Evolutionary conservation across 2,797 vertebrate species (phyloP).

Genomic region (Enteromius argenteus): DNA sequence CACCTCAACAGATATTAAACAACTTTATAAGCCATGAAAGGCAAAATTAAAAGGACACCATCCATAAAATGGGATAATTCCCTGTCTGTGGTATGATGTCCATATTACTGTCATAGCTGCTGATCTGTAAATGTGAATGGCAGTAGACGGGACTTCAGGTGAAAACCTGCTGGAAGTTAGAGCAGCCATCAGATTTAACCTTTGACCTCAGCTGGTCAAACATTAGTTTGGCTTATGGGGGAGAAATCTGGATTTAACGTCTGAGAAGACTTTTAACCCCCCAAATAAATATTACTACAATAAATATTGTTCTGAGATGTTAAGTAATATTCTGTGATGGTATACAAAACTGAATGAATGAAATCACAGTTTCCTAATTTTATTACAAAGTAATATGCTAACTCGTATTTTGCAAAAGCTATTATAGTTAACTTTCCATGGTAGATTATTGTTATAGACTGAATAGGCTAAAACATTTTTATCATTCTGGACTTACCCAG

Average conservation of each 20-base stretch:
- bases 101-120: slow-evolving; percentile 79
- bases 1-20: slow-evolving; percentile 97
- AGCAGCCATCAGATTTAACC: slow-evolving; percentile 1
- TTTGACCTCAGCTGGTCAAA: slow-evolving; percentile 33
- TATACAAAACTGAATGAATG: neutral
- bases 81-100: slow-evolving; percentile 85
- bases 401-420: neutral
- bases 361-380: neutral
- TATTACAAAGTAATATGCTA: neutral
- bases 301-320: neutral
- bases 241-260: slow-evolving; percentile 13
- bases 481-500: neutral
- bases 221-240: neutral
- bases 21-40: slow-evolving; percentile 94
- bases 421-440: neutral
- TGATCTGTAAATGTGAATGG: slow-evolving; percentile 27
- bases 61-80: slow-evolving; percentile 92
- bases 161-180: neutral
- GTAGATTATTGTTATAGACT: neutral
- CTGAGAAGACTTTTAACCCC: neutral
- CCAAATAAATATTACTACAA: neutral
- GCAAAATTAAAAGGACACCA: slow-evolving; percentile 91
- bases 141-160: slow-evolving; percentile 12
- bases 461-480: neutral
- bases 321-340: neutral